Evolutionary conservation across 2,113 vertebrate species (phyloP), one percentile per base, ranked within the genome.

Genomic region (Turnix velox): DNA sequence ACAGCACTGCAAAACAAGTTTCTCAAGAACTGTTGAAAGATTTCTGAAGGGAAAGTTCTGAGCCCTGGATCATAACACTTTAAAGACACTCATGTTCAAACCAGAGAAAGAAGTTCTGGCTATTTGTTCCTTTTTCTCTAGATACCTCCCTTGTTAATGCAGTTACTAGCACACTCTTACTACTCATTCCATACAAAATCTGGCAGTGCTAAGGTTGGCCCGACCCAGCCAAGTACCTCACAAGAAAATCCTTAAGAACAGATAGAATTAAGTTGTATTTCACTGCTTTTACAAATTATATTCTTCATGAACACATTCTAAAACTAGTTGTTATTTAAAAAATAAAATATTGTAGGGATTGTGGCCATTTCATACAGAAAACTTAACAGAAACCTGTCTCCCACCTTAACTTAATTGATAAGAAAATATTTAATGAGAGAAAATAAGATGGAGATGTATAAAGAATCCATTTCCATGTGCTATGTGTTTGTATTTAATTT

Each of bases 401-500:
- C 7, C 4, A 20, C 42, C 15, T 17, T 61, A 68, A 82, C 24
- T 10, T 62, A 71, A 82, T 75, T 75, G 39, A 35, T 48, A 72
- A 81, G 40, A 76, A 92, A 87, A 87, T 66, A 27, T 65, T 75
- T 93, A 82, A 68, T 79, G 54, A 83, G 35, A 33, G 6, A 33
- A 94, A 43, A 9, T 19, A 68, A 9, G 25, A 52, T 33, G 23
- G 19, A 43, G 27, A 39, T 65, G 12, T 68, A 65, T 61, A 84
- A 86, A 74, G 24, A 90, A 87, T 71, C 6, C 0, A 92, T 87
- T 90, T 96, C 49, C 13, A 61, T 69, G 42, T 49, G 23, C 49
- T n/a, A 40, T n/a, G 10, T 65, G 27, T 78, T 88, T 87, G 37
- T 52, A 52, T 92, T 94, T 90, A 67, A 88, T 96, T 94, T 93